Evolutionary conservation across 2,797 vertebrate genomes (phyloP), one percentile per base, ranked within the genome.

Genomic region (Epinephelus awoara): DNA sequence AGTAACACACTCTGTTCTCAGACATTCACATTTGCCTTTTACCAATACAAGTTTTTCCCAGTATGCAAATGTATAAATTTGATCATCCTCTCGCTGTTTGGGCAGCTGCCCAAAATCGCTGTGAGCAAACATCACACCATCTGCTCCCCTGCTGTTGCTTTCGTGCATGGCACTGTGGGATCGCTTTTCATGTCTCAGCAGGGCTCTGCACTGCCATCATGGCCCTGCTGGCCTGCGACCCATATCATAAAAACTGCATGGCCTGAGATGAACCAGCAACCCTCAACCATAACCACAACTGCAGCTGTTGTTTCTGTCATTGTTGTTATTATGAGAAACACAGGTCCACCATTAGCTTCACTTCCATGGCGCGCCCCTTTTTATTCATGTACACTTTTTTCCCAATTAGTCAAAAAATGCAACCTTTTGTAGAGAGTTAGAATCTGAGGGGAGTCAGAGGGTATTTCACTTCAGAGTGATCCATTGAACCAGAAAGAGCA

Each of bases 141-240:
- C 86, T 87, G 79, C 84, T 89, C 68, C 81, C 86, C 82, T 89
- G 80, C 89, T 89, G 90, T 77, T 89, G 80, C 84, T 83, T 84
- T 85, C 75, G 29, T 89, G 85, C 81, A 75, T 87, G 87, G 49
- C 88, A 56, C 57, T 83, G 80, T 75, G 79, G 82, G 77, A 78
- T 71, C 67, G 76, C 70, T 78, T 89, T 92, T 89, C 72, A 88
- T 84, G 77, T 83, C 65, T 66, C 85, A 55, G 71, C 81, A 77
- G 67, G 69, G 46, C 67, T 83, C 67, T 38, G 51, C 23, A 2
- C 64, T 67, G 84, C 83, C 89, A 85, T 77, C 76, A 21, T 14
- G 49, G 62, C 58, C 68, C 55, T n/a, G 67, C 77, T 80, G 72
- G 81, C 80, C 85, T 73, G 67, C 6, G 15, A 86, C 72, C 17